These are phyloP conservation scores for Sycophila texana DNA, from an alignment of 2,888 invertebrate species.

Conservation along the genomic window DNA sequence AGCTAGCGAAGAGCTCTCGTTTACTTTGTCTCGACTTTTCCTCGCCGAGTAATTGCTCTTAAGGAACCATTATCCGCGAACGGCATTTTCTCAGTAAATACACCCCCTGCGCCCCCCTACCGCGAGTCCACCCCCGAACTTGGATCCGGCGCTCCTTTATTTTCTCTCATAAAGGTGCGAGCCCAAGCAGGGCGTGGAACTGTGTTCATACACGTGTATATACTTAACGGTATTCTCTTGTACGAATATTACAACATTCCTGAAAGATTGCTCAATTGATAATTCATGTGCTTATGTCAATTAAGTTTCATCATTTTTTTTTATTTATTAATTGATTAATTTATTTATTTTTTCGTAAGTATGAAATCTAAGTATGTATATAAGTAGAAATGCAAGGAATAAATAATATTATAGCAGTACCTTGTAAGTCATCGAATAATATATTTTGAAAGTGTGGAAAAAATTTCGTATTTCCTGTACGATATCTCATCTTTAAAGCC, in stretches of 20 bases:
- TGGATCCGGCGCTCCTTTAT: slow-evolving; percentile 33
- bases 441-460: too few species aligned
- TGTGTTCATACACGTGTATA: neutral
- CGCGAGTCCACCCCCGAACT: slow-evolving; percentile 30
- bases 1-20: slow-evolving; percentile 47
- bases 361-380: too few species aligned
- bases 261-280: too few species aligned
- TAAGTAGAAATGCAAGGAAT: too few species aligned
- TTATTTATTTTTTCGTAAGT: too few species aligned
- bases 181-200: neutral
- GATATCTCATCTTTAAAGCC: too few species aligned
- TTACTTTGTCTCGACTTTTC: slow-evolving; percentile 66
- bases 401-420: too few species aligned
- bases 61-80: slow-evolving; percentile 56
- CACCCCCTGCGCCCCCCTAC: slow-evolving; percentile 28
- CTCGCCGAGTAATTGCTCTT: slow-evolving; percentile 60
- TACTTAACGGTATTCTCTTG: neutral
- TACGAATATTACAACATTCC: slow-evolving; percentile 2
- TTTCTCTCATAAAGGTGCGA: slow-evolving; percentile 30
- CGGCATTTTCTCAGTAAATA: slow-evolving; percentile 54
- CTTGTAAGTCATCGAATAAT: too few species aligned
- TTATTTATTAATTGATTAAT: too few species aligned
- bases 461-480: too few species aligned
- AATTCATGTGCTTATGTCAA: too few species aligned
- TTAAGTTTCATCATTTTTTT: too few species aligned